Conservation (phyloP, 2,113 vertebrate genomes). For the Balaeniceps rex region DNA sequence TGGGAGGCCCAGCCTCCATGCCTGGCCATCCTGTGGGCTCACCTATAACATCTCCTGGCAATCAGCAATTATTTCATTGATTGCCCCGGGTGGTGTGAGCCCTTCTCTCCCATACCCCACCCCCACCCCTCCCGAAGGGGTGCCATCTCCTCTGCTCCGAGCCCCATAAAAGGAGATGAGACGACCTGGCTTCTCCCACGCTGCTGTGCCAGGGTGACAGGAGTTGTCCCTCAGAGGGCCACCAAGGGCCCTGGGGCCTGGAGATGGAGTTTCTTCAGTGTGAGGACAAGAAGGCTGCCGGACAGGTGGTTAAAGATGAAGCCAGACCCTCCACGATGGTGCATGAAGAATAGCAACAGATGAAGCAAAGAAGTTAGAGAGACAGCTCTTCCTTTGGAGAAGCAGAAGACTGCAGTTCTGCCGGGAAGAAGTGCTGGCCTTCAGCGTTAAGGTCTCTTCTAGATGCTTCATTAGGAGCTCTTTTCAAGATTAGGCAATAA, state of each 20-base stretch:
- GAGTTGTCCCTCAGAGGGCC: not conserved
- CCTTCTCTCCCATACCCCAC: not conserved
- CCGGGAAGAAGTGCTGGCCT: not conserved
- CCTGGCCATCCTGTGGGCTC: not conserved
- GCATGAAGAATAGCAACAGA: not conserved
- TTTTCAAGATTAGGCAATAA: not conserved
- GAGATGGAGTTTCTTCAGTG: not conserved
- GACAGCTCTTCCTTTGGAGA: not conserved
- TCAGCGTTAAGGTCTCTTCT: not conserved
- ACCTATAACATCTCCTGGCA: not conserved
- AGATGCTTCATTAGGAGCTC: not conserved
- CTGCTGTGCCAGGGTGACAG: accelerated
- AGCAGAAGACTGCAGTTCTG: not conserved
- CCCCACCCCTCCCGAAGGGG: no score
- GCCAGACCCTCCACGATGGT: not conserved
- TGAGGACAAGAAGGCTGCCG: not conserved
- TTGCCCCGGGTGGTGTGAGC: not conserved
- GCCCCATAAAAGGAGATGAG: not conserved
- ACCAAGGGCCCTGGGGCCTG: no score
- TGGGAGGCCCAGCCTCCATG: accelerated
- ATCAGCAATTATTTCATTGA: not conserved
- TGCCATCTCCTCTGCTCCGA: not conserved
- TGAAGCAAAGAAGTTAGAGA: not conserved
- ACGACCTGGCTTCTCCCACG: not conserved
- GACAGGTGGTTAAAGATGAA: not conserved